A percentile compares a stretch with the other conserved stretches of the same genome.
Conservation (phyloP, 2,797 vertebrate species). For the Ispidina lecontei region DNA sequence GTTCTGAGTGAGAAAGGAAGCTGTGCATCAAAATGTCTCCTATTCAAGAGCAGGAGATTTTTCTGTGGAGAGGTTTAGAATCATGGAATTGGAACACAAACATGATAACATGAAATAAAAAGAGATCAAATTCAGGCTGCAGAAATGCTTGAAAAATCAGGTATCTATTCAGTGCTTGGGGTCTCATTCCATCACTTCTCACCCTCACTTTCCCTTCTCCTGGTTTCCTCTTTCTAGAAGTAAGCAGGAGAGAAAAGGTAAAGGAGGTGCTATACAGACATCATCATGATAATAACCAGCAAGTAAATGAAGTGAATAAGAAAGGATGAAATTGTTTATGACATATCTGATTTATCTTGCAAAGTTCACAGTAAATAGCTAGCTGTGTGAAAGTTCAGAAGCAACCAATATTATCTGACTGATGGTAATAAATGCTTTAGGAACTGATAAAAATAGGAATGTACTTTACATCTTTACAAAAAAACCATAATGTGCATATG, state of each 20-base stretch:
- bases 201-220: background rate
- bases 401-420: background rate
- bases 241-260: background rate
- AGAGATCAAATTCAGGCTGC: background rate
- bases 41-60: background rate
- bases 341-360: background rate
- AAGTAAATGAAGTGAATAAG: background rate
- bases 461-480: background rate
- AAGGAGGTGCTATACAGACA: background rate
- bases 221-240: background rate
- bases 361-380: background rate
- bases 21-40: background rate
- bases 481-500: background rate
- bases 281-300: background rate
- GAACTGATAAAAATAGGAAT: background rate
- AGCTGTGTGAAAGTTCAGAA: background rate
- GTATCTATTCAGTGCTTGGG: background rate
- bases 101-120: rapidly evolving
- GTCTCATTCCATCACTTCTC: background rate
- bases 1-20: background rate
- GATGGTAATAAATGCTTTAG: background rate
- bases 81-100: background rate
- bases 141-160: background rate
- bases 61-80: background rate
- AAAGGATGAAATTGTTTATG: background rate